A percentile compares a stretch with the other conserved stretches of the same genome.
Conservation (phyloP, 2,797 vertebrate genomes). For the Rhinoraja longicauda region DNA sequence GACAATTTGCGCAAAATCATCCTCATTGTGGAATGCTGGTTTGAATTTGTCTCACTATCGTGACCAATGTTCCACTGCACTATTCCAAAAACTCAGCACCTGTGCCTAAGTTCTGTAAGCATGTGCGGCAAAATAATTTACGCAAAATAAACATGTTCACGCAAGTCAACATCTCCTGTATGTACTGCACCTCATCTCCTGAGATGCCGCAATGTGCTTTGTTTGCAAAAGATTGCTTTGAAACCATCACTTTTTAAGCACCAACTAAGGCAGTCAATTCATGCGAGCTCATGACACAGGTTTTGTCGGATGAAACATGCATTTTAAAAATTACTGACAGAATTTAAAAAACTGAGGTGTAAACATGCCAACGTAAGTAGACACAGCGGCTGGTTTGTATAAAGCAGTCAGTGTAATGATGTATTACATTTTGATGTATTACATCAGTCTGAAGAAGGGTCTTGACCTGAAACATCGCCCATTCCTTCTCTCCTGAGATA, state of each 20-base stretch:
- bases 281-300: background rate
- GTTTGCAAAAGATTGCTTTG: background rate
- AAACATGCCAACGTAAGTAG: background rate
- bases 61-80: background rate
- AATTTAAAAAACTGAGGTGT: too few relatives aligned
- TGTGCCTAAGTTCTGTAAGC: background rate
- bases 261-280: background rate
- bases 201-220: background rate
- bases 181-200: background rate
- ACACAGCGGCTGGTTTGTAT: background rate
- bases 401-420: background rate
- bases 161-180: background rate
- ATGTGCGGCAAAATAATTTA: background rate
- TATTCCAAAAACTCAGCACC: background rate
- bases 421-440: background rate
- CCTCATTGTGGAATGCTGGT: background rate
- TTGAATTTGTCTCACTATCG: background rate
- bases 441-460: too few relatives aligned
- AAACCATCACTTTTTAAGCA: background rate
- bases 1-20: background rate
- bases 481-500: too few relatives aligned
- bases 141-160: background rate
- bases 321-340: background rate
- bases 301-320: background rate
- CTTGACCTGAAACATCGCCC: too few relatives aligned